Conservation (phyloP, 2,113 vertebrate species). For the Ceyx margarethae region DNA sequence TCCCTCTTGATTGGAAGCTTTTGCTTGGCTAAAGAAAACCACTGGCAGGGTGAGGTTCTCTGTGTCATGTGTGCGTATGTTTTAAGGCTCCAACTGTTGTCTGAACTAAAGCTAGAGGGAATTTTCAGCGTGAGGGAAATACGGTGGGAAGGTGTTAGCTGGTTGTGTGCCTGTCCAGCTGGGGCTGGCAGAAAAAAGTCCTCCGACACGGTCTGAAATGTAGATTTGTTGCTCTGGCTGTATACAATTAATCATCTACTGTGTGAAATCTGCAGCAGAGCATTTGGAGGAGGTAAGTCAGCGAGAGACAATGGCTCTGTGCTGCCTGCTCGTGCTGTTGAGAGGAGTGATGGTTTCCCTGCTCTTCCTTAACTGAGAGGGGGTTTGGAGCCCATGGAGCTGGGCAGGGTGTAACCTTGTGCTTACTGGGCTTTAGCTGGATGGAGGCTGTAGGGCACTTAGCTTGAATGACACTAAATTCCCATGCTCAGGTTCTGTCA, state of each 20-base stretch:
- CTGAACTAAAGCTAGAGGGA: not conserved
- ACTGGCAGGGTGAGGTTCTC: not conserved
- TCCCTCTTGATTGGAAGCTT: not conserved
- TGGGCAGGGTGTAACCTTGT: not conserved
- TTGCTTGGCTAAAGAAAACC: not conserved
- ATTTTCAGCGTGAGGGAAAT: not conserved
- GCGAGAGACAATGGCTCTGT: not conserved
- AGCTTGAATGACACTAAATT: not conserved
- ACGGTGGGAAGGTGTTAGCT: accelerated
- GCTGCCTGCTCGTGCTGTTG: not conserved
- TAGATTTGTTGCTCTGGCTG: not conserved
- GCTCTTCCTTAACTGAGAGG: not conserved
- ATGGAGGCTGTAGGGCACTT: not conserved
- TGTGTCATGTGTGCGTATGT: not conserved
- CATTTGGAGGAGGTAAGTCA: not conserved
- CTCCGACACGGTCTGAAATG: not conserved
- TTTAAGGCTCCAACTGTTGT: not conserved
- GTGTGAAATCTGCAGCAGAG: not conserved
- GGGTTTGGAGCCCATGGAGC: not conserved
- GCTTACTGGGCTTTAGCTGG: not conserved
- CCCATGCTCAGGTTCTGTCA: not conserved
- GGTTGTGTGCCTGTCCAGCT: not conserved
- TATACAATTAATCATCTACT: not conserved
- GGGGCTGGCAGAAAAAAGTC: not conserved
- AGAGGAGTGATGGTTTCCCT: not conserved